These are phyloP conservation scores for Phragmatobia fuliginosa DNA, from an alignment of 2,888 invertebrate genomes.

Conservation along the genomic window DNA sequence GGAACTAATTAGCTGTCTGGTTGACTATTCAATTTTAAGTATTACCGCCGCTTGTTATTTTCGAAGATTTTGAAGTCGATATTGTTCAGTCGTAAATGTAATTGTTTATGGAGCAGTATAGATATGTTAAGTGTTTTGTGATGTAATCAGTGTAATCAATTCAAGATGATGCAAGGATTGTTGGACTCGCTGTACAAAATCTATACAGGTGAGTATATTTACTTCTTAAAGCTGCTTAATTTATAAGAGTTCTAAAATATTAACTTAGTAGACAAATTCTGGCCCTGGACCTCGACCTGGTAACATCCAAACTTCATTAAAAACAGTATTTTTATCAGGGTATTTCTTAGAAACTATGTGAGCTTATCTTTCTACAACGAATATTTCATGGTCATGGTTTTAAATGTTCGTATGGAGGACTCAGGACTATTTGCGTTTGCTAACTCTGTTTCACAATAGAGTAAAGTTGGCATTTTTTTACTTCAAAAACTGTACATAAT, in stretches of 20 bases:
- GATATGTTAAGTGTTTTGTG: conserved; percentile 54
- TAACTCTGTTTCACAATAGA: too few species aligned
- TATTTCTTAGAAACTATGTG: background rate
- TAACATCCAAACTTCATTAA: background rate
- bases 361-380: background rate
- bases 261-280: too few species aligned
- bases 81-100: conserved; percentile 55
- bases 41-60: conserved; percentile 67
- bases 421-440: background rate
- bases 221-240: conserved; percentile 7
- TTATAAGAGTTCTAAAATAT: background rate
- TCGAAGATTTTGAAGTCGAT: conserved; percentile 61
- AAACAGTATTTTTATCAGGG: background rate
- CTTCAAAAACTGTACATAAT: too few species aligned
- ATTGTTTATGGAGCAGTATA: conserved; percentile 35
- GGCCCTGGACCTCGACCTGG: background rate
- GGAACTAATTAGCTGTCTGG: conserved; percentile 57
- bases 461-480: too few species aligned
- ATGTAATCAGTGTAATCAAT: conserved; percentile 60
- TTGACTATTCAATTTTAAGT: conserved; percentile 55
- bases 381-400: background rate
- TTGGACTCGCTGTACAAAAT: conserved; percentile 81
- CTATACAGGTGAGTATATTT: conserved; percentile 74
- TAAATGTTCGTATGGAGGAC: background rate
- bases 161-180: conserved; percentile 84